A percentile compares a stretch with the other conserved stretches of the same genome.
Evolutionary conservation across 2,797 vertebrate species (phyloP).

Genomic region (Mormyrops boulengeri): DNA sequence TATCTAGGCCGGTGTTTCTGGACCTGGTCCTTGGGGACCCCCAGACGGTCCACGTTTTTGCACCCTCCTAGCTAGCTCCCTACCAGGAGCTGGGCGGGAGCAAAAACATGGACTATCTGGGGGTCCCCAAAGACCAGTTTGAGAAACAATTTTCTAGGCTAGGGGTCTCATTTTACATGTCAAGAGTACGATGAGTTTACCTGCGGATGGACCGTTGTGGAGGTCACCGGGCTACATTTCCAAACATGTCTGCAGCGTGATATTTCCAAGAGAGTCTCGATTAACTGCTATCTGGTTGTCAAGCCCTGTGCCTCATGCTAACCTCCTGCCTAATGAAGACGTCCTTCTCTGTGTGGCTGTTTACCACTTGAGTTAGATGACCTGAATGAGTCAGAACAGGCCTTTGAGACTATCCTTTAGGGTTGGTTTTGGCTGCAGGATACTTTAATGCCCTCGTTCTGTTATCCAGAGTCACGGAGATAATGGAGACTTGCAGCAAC

Average conservation of each 20-base stretch:
- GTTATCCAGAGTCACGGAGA: not conserved
- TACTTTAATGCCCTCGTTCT: not conserved
- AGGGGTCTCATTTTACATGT: not conserved
- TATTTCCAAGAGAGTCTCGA: not conserved
- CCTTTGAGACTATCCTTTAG: not conserved
- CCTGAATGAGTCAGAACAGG: conserved; percentile 8
- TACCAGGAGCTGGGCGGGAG: not conserved
- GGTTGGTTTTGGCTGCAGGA: not conserved
- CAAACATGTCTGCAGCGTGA: too few species aligned
- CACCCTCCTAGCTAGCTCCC: not conserved
- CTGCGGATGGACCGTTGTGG: not conserved
- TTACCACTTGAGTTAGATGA: not conserved
- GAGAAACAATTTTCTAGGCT: not conserved
- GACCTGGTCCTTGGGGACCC: not conserved
- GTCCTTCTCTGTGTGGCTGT: not conserved
- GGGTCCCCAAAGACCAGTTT: not conserved
- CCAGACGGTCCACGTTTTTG: not conserved
- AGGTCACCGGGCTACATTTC: not conserved
- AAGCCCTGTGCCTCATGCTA: not conserved
- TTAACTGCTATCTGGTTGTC: not conserved
- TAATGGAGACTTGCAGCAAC: not conserved
- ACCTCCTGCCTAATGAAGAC: not conserved
- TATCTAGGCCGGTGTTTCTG: not conserved
- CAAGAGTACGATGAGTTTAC: not conserved
- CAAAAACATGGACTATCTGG: not conserved